A percentile compares a stretch with the other conserved stretches of the same genome.
These are phyloP conservation scores for Diadema setosum DNA, from an alignment of 35 echinoderm and acorn worm species.

Conservation along the genomic window DNA sequence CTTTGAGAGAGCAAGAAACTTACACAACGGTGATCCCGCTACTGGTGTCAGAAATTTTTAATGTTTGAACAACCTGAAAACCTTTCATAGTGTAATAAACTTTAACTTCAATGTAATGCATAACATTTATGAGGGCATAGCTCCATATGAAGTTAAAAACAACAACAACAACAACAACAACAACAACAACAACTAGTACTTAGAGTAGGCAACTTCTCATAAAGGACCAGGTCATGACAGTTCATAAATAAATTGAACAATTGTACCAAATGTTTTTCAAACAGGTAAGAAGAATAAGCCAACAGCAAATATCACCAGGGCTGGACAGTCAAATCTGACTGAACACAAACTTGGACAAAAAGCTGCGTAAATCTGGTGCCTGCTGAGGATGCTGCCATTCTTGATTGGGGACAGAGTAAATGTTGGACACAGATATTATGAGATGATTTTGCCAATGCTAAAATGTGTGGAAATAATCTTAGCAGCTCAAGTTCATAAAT, in stretches of 20 bases:
- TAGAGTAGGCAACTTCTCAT: neutral
- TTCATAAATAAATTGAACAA: neutral
- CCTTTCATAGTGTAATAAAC: neutral
- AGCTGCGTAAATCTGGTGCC: neutral
- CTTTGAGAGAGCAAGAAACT: neutral
- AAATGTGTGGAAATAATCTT: neutral
- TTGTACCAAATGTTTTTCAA: neutral
- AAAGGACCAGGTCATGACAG: neutral
- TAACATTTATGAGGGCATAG: neutral
- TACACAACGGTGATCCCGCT: neutral
- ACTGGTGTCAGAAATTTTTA: neutral
- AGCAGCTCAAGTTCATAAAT: neutral
- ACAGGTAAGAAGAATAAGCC: neutral
- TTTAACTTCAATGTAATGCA: neutral
- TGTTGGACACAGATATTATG: neutral
- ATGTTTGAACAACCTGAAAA: neutral
- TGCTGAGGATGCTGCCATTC: neutral
- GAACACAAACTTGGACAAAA: conserved; percentile 16
- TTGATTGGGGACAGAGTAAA: neutral
- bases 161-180: neutral
- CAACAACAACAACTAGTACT: neutral
- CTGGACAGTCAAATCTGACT: neutral
- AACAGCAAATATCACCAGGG: neutral
- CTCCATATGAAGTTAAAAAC: neutral
- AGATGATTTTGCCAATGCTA: neutral